Percentiles rank a stretch among this genome's conserved stretches.
Evolutionary conservation across 2,113 vertebrate species (phyloP).

Genomic region (Glaucidium brasilianum): DNA sequence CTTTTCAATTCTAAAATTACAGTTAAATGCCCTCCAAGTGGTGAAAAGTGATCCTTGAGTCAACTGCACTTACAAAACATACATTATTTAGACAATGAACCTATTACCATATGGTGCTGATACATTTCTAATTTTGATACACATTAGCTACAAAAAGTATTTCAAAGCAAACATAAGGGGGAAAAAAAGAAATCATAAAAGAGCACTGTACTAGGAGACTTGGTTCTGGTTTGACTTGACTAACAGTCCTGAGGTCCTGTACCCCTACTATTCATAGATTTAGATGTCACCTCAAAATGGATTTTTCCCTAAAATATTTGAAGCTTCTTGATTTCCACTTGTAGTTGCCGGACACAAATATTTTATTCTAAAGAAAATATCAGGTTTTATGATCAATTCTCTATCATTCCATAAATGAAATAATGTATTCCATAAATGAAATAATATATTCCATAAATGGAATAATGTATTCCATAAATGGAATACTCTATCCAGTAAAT

Average conservation of each 20-base stretch:
- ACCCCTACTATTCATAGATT: no score
- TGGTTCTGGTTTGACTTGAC: not conserved
- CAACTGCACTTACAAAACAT: constrained; percentile 51
- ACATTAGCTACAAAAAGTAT: constrained; percentile 31
- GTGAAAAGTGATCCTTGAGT: constrained; percentile 55
- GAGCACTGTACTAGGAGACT: not conserved
- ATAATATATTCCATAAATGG: no score
- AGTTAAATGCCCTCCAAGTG: constrained; percentile 47
- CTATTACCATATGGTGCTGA: constrained; percentile 37
- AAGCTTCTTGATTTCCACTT: not conserved
- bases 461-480: not conserved
- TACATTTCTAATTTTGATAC: not conserved
- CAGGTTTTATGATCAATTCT: not conserved
- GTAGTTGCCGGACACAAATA: not conserved
- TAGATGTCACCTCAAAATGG: not conserved
- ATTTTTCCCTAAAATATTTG: not conserved
- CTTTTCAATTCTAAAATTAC: constrained; percentile 14
- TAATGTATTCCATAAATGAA: not conserved
- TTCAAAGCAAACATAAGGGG: constrained; percentile 8
- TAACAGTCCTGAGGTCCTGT: not conserved
- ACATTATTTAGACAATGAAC: constrained; percentile 38
- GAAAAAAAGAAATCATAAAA: not conserved
- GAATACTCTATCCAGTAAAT: not conserved
- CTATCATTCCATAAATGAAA: not conserved
- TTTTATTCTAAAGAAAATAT: not conserved